Base-by-base conservation (phyloP, 2,113 vertebrate genomes). In the Arenaria interpres region DNA sequence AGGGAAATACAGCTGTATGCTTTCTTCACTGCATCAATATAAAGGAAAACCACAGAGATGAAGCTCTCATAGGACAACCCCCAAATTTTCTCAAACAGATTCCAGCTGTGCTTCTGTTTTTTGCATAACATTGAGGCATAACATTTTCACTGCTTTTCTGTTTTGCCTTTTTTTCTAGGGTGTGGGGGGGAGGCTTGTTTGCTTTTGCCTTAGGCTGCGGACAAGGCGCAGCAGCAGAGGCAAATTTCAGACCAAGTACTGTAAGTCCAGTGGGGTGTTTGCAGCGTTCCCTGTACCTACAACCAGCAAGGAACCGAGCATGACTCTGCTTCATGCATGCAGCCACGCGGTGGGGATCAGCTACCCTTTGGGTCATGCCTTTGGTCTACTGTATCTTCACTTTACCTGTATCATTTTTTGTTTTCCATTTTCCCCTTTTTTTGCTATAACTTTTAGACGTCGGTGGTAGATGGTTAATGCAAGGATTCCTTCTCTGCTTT, bases 31-130 rank as follows among this genome's bases (percentile, higher is more conserved):
- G 41, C 71, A 78, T 51, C 39, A 10, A 39, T 77, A 85, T 71
- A 8, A 17, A 96, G 85, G 85, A 92, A 96, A 94, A 69, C 50
- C 89, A 76, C 89, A 67, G 73, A 85, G 50, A 92, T 54, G 11
- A 89, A 89, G 15, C 22, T 54, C 54, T 76, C 50, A 59, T 18
- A 76, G 73, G 23, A 87, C 43, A 81, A 96, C 57, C 19, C 28
- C 89, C 68, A 75, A 24, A 84, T 43, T 32, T 71, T 86, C 46
- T 93, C 51, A 85, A 56, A 94, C 66, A 7, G 2, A 85, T 95
- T 85, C 68, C 51, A 88, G 50, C 53, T 71, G 39, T 73, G 62
- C 41, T 79, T 88, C 37, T 80, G 28, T 48, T 87, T 87, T 90
- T 76, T 93, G 43, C 46, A 32, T 87, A 78, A 73, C 10, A 18